Evolutionary conservation across 2,113 vertebrate genomes (phyloP).

Genomic region (Perca schrenkii): DNA sequence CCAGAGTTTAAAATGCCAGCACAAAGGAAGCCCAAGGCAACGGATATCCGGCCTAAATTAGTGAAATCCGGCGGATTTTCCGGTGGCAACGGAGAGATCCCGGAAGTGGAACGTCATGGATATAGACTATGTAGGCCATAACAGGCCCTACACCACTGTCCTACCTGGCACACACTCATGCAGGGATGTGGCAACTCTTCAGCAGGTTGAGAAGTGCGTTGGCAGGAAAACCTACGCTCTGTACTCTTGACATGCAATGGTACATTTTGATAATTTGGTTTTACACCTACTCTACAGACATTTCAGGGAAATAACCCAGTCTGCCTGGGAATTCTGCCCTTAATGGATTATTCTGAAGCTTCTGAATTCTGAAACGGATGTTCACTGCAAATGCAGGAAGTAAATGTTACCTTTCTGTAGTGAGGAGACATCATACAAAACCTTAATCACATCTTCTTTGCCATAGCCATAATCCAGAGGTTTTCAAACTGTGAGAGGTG

Average conservation of each 20-base stretch:
- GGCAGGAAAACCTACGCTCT: background rate
- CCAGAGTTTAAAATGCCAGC: too few species aligned
- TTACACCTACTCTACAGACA: background rate
- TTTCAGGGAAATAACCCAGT: background rate
- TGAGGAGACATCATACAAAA: background rate
- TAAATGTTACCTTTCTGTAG: background rate
- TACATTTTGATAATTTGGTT: background rate
- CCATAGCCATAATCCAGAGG: too few species aligned
- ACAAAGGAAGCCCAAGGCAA: too few species aligned
- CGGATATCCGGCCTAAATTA: too few species aligned
- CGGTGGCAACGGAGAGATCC: too few species aligned
- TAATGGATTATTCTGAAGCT: background rate
- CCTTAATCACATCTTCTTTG: too few species aligned
- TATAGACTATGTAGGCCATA: background rate
- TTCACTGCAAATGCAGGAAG: background rate
- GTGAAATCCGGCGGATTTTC: too few species aligned
- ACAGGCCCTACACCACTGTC: background rate
- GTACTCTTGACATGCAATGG: background rate
- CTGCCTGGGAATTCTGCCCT: too few species aligned
- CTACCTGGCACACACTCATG: constrained; percentile 10
- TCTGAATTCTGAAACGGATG: too few species aligned
- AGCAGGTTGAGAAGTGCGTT: background rate
- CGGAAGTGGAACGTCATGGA: too few species aligned
- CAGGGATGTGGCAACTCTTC: background rate
- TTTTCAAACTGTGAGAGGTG: too few species aligned